A percentile compares a stretch with the other conserved stretches of the same genome.
Evolutionary conservation across 2,888 invertebrate species (phyloP).

Genomic region (Cataglyphis livida): DNA sequence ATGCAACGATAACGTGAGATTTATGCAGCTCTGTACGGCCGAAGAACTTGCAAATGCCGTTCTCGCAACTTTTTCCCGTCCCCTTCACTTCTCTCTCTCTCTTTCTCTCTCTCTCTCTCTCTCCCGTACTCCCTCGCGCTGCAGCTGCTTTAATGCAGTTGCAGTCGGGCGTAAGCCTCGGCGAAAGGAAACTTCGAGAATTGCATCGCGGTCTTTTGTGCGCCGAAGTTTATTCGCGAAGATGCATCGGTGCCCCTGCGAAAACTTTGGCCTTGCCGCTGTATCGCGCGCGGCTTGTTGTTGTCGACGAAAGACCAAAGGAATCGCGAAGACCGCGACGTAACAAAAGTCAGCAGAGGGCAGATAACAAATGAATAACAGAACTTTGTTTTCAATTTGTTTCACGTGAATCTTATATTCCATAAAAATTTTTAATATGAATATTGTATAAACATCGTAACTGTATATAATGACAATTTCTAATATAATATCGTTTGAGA

Average conservation of each 20-base stretch:
- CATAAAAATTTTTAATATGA: background rate
- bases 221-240: conserved; percentile 46
- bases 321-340: conserved; percentile 15
- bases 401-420: background rate
- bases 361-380: conserved; percentile 33
- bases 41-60: conserved; percentile 66
- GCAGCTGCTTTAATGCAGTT: conserved; percentile 49
- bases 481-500: background rate
- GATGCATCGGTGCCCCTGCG: conserved; percentile 45
- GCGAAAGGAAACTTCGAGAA: conserved; percentile 54
- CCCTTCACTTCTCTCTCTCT: background rate
- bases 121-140: background rate
- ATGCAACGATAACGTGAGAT: conserved; percentile 71
- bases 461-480: background rate
- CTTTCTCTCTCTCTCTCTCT: background rate
- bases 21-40: conserved; percentile 65
- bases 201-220: conserved; percentile 50
- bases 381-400: conserved; percentile 26
- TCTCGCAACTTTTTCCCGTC: conserved; percentile 45
- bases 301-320: conserved; percentile 19
- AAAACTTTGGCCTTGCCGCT: conserved; percentile 38
- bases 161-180: conserved; percentile 51
- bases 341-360: conserved; percentile 26
- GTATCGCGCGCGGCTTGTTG: conserved; percentile 23
- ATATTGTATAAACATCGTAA: background rate